Evolutionary conservation across 2,888 invertebrate species (phyloP).

Genomic region (Pheosia tremula): DNA sequence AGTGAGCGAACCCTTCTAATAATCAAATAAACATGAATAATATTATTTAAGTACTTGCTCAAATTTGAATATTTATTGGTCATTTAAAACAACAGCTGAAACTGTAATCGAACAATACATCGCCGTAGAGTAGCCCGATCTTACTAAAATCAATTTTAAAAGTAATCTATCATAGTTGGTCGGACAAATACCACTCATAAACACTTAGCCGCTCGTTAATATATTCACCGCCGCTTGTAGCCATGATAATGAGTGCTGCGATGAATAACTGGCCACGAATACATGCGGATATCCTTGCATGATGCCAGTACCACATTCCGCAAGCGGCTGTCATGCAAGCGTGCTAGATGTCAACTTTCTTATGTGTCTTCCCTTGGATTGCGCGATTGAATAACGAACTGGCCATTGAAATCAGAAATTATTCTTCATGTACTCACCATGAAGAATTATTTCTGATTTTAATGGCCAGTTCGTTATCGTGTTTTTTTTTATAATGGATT

Average conservation of each 20-base stretch:
- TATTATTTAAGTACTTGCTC: no score
- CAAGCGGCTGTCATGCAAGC: conserved; percentile 36
- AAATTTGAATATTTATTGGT: no score
- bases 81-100: no score
- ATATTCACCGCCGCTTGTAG: conserved; percentile 36
- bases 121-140: neutral
- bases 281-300: conserved; percentile 53
- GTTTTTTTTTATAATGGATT: no score
- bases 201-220: conserved; percentile 33
- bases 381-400: no score
- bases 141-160: neutral
- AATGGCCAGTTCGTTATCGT: no score
- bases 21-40: no score
- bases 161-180: conserved; percentile 20
- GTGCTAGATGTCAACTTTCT: conserved; percentile 17
- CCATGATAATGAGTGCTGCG: conserved; percentile 53
- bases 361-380: conserved; percentile 21
- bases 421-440: no score
- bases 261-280: conserved; percentile 51
- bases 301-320: conserved; percentile 39
- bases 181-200: conserved; percentile 41
- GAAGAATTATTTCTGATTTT: no score
- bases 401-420: no score
- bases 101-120: no score
- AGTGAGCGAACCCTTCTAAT: no score